Evolutionary conservation across 2,113 vertebrate species (phyloP).

Genomic region (Tringa solitaria): DNA sequence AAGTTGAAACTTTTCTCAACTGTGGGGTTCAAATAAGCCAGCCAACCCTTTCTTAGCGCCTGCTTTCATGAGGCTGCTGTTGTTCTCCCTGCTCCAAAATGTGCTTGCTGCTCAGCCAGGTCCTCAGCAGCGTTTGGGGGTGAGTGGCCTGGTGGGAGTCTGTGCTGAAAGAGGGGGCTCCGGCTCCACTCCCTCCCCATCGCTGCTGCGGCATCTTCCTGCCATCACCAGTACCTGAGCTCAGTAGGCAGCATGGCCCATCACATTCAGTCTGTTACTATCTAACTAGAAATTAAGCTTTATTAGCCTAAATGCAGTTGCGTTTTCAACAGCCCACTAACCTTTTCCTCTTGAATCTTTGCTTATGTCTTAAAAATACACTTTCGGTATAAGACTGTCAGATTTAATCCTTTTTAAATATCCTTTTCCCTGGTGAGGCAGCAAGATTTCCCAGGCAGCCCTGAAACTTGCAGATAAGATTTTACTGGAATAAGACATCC

Average conservation of each 20-base stretch:
- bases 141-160: too few species aligned
- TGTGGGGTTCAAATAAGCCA: background rate
- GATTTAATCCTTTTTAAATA: constrained; percentile 63
- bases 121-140: rapidly evolving
- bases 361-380: constrained; percentile 39
- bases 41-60: rapidly evolving
- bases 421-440: constrained; percentile 29
- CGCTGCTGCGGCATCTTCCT: background rate
- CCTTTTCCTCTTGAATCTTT: constrained; percentile 24
- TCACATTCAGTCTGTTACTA: background rate
- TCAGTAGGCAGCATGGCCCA: background rate
- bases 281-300: background rate
- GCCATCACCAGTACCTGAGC: background rate
- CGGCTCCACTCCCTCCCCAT: background rate
- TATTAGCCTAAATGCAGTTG: background rate
- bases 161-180: background rate
- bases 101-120: background rate
- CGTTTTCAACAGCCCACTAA: background rate
- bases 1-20: background rate
- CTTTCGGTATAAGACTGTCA: constrained; percentile 11
- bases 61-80: background rate
- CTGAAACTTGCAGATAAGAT: constrained; percentile 40
- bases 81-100: rapidly evolving
- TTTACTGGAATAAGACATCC: constrained; percentile 6
- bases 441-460: constrained; percentile 36